Conservation (phyloP, 2,888 invertebrate species). For the Kryphioiulus occultus region DNA sequence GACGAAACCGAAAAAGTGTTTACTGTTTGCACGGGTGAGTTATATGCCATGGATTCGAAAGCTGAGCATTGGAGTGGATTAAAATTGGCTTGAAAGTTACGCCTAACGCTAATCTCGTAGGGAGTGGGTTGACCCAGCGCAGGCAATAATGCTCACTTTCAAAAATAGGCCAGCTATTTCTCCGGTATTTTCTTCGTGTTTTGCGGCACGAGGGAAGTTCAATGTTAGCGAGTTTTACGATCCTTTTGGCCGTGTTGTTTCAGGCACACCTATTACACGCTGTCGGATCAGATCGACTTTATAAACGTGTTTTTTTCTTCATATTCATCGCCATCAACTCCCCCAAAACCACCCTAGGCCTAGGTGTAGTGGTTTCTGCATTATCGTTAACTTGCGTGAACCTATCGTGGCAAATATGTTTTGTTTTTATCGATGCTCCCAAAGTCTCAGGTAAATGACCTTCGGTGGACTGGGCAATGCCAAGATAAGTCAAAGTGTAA, state of each 20-base stretch:
- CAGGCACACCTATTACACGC: background rate
- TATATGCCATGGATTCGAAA: background rate
- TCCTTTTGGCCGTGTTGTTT: too few species aligned
- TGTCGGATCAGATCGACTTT: background rate
- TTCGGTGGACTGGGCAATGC: too few species aligned
- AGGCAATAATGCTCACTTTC: too few species aligned
- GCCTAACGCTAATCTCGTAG: background rate
- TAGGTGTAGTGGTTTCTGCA: background rate
- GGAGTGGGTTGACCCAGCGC: too few species aligned
- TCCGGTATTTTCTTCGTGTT: too few species aligned
- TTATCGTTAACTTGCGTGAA: background rate
- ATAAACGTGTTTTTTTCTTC: background rate
- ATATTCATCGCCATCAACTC: background rate
- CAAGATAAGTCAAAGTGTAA: too few species aligned
- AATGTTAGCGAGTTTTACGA: too few species aligned
- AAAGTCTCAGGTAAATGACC: too few species aligned
- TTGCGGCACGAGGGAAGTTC: too few species aligned
- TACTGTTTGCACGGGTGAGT: background rate
- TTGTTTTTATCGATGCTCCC: background rate
- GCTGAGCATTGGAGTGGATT: background rate
- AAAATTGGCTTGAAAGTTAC: too few species aligned
- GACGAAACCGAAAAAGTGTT: background rate
- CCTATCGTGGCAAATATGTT: background rate
- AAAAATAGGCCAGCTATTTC: too few species aligned
- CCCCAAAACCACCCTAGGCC: background rate